phyloP scores from a whole-genome alignment of 2,888 invertebrate genomes.

The Patella pellucida region DNA sequence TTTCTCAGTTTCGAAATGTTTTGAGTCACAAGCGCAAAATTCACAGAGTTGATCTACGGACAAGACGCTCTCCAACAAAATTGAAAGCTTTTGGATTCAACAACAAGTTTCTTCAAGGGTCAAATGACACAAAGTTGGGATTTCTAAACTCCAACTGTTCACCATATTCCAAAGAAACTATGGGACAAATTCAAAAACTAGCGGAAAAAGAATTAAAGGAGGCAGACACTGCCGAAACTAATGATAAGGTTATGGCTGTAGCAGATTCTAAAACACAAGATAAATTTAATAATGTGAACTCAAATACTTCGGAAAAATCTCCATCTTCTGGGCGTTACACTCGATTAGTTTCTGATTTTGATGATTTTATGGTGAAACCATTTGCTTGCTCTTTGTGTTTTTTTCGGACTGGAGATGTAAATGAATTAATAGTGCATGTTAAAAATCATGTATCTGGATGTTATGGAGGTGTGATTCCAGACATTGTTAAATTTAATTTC shows the following conservation, averaged over 20 bases:
- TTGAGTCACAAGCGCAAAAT: conserved; percentile 35
- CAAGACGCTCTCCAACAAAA: neutral
- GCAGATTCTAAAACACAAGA: neutral
- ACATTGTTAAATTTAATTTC: conserved; percentile 30
- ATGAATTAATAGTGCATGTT: conserved; percentile 33
- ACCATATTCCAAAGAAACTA: conserved; percentile 5
- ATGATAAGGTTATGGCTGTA: neutral
- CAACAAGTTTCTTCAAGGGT: neutral
- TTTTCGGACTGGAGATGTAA: conserved; percentile 35
- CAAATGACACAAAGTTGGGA: neutral
- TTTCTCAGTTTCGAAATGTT: conserved; percentile 39
- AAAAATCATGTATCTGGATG: conserved; percentile 45
- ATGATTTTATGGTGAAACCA: conserved; percentile 42
- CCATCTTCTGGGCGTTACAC: conserved; percentile 40
- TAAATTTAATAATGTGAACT: neutral
- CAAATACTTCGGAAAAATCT: neutral
- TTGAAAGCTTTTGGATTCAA: neutral
- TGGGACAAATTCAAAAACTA: neutral
- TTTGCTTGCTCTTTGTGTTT: conserved; percentile 48
- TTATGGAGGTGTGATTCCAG: conserved; percentile 28
- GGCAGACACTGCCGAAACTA: neutral
- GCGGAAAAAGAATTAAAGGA: neutral
- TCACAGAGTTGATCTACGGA: conserved; percentile 29
- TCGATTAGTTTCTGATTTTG: conserved; percentile 42
- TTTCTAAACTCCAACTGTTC: neutral